Base-by-base conservation (phyloP, 1,140 invertebrate genomes). In the Neotoxoptera formosana region DNA sequence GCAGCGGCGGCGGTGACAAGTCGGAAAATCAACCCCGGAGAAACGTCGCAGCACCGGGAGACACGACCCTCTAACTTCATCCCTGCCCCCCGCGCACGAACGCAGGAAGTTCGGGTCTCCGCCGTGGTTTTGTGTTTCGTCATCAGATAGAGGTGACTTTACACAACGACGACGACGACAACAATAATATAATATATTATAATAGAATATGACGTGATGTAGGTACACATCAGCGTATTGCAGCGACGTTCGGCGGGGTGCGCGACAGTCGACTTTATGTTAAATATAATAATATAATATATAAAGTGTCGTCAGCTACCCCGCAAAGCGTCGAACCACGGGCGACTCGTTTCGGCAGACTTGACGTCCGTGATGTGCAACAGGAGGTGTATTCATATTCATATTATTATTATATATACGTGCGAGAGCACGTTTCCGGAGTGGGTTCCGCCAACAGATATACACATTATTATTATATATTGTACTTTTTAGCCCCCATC, bases 401-500 rank as follows among this genome's bases (percentile, higher is more conserved):
- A n/a, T n/a, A n/a, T n/a, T n/a, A n/a, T n/a, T n/a, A n/a, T n/a
- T n/a, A n/a, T n/a, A n/a, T 67, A 14, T 67, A n/a, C 11, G 9
- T 76, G 60, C 17, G 60, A 76, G 60, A 76, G 14, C n/a, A 76
- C 17, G 60, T 76, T 76, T 76, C 60, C 60, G 11, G 17, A 34
- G n/a, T 76, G n/a, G 30, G 60, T n/a, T 17, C 60, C n/a, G n/a
- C 60, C 30, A 76, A 76, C 60, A 76, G 30, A n/a, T 76, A 34
- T 76, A 76, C 30, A 76, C 6, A 76, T 34, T 11, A 76, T 76
- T n/a, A 76, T 76, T 76, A n/a, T 67, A 67, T n/a, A 76, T 76
- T 76, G 60, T n/a, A 76, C 30, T 76, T n/a, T 76, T 76, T n/a
- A n/a, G n/a, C n/a, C 60, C 60, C n/a, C n/a, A 76, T 76, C n/a